These are phyloP conservation scores for Anneissia japonica DNA, from an alignment of 35 echinoderm and acorn worm genomes.

Conservation along the genomic window DNA sequence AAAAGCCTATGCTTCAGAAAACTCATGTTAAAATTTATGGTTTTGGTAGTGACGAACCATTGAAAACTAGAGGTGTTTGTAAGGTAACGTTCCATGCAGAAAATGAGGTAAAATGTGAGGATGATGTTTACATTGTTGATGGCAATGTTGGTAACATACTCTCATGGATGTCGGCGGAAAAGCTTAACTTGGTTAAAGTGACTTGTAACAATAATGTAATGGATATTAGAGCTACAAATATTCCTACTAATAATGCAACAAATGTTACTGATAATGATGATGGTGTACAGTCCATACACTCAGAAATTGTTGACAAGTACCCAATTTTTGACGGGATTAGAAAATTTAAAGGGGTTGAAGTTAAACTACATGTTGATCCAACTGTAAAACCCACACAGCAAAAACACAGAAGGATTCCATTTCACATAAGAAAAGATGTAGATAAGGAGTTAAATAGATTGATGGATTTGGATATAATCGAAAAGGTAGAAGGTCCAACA, in stretches of 20 bases:
- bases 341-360: conserved; percentile 28
- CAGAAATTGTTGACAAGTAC: too few relatives aligned
- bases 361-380: conserved; percentile 29
- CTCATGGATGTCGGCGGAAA: not conserved
- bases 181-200: not conserved
- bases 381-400: conserved; percentile 27
- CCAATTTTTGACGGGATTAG: conserved; percentile 2
- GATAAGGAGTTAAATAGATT: conserved; percentile 22
- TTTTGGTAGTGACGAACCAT: too few relatives aligned
- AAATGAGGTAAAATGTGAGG: too few relatives aligned
- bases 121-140: not conserved
- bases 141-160: not conserved
- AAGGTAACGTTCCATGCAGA: too few relatives aligned
- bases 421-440: conserved; percentile 48
- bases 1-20: too few relatives aligned
- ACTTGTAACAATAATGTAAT: too few relatives aligned
- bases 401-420: conserved; percentile 22
- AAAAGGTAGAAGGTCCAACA: conserved; percentile 30
- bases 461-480: conserved; percentile 32
- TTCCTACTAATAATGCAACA: too few relatives aligned
- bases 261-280: too few relatives aligned
- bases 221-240: too few relatives aligned
- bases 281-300: too few relatives aligned
- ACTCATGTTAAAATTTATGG: too few relatives aligned
- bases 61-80: too few relatives aligned